Base-by-base conservation (phyloP, 2,888 invertebrate genomes). In the Tachina grossa region DNA sequence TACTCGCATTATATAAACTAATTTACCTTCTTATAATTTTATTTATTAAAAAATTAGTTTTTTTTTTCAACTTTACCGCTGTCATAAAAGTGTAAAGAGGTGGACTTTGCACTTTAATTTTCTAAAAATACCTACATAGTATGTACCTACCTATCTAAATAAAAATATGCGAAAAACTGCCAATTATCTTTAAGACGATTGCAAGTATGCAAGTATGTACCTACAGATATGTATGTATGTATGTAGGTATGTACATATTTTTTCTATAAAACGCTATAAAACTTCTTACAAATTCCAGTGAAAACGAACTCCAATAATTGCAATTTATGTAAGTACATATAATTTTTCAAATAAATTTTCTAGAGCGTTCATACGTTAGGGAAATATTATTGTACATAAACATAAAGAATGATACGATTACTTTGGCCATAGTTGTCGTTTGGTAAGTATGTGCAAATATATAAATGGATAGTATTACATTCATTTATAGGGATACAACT, bases 401-500 rank as follows among this genome's bases (percentile, higher is more conserved):
- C 47, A 55, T 11, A 39, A 65, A 63, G 19, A 61, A 53, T 45
- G 53, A 63, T 55, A 63, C n/a, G n/a, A n/a, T n/a, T n/a, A n/a
- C n/a, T 71, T 55, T 53, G n/a, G 57, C 39, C 31, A 16, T 39
- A 51, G 39, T 22, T 47, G 31, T 59, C 45, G 39, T 9, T 49
- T 51, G 14, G 31, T 16, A 49, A 75, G 51, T 49, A 45, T 72
- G 71, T 71, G 49, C 59, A 80, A 79, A 82, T 79, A 74, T 72
- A 66, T 79, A 83, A 83, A 79, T 85, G 83, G 85, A 83, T 85
- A 85, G 85, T 83, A 83, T 85, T 83, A 85, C 85, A 85, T 79
- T 85, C 85, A 85, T 85, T 85, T 85, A 85, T 85, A 85, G 83
- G 85, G 85, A 85, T 85, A 85, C 85, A 85, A 85, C 83, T 85